A percentile compares a stretch with the other conserved stretches of the same genome.
Evolutionary conservation across 1,140 invertebrate genomes (phyloP).

Genomic region (Leptinotarsa defecta): DNA sequence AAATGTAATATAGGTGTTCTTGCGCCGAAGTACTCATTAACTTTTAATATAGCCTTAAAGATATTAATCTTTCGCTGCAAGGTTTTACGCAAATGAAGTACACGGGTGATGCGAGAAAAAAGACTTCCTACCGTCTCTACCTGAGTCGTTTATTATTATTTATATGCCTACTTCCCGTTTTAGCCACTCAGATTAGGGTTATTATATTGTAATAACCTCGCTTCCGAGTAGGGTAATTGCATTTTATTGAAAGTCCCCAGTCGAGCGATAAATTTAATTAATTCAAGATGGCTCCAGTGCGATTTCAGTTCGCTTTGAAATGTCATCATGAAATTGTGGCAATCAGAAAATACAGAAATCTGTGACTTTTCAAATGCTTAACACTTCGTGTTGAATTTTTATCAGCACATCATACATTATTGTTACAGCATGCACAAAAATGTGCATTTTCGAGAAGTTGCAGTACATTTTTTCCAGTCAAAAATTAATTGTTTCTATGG

Average conservation of each 20-base stretch:
- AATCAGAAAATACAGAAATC: too few species aligned
- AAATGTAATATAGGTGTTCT: conserved; percentile 41
- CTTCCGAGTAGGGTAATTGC: conserved; percentile 9
- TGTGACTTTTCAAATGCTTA: too few species aligned
- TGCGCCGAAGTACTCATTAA: conserved; percentile 34
- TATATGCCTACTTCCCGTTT: conserved; percentile 29
- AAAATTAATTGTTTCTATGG: too few species aligned
- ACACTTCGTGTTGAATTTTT: too few species aligned
- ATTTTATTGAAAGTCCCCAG: conserved; percentile 14
- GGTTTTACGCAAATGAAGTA: conserved; percentile 36
- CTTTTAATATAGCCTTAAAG: conserved; percentile 40
- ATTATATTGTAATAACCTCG: conserved; percentile 30
- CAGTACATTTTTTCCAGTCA: too few species aligned
- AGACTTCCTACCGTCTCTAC: conserved; percentile 22
- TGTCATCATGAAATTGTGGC: neutral
- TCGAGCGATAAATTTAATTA: conserved; percentile 7
- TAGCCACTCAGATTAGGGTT: conserved; percentile 37
- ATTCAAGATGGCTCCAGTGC: neutral
- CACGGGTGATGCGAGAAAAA: conserved; percentile 15
- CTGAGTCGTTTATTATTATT: conserved; percentile 32
- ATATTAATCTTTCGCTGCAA: conserved; percentile 37
- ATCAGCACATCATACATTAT: too few species aligned
- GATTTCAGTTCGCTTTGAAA: neutral
- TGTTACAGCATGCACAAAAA: too few species aligned
- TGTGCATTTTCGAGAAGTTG: too few species aligned